Percentiles rank a stretch among this genome's conserved stretches.
phyloP scores from a whole-genome alignment of 2,797 vertebrate genomes.

The Phyllotis vaccarum region DNA sequence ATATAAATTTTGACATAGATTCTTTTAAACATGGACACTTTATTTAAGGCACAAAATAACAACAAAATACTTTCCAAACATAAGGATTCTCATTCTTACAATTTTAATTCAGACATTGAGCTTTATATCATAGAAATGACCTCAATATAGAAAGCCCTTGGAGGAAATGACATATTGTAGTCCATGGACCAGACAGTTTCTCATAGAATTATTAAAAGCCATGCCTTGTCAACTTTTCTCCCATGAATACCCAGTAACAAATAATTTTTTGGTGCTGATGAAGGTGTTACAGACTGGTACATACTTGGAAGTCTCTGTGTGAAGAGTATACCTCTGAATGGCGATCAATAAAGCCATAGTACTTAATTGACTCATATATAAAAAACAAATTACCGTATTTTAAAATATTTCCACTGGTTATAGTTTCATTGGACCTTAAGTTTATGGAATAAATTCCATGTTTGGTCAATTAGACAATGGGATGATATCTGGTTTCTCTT shows the following conservation, averaged over 20 bases:
- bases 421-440: slow-evolving; percentile 56
- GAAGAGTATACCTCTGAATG: slow-evolving; percentile 51
- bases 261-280: slow-evolving; percentile 4
- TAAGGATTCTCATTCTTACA: slow-evolving; percentile 44
- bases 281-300: neutral
- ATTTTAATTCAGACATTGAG: slow-evolving; percentile 53
- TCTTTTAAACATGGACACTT: neutral
- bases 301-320: slow-evolving; percentile 21
- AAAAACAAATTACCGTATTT: slow-evolving; percentile 33
- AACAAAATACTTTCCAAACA: slow-evolving; percentile 47
- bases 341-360: slow-evolving; percentile 37
- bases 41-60: neutral
- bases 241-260: neutral
- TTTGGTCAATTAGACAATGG: neutral
- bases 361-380: slow-evolving; percentile 53
- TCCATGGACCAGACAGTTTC: neutral
- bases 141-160: slow-evolving; percentile 3
- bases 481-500: slow-evolving; percentile 51
- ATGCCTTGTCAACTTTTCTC: slow-evolving; percentile 28
- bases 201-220: slow-evolving; percentile 46
- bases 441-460: slow-evolving; percentile 4
- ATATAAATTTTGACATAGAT: slow-evolving; percentile 4
- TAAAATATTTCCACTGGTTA: slow-evolving; percentile 47
- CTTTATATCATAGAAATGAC: slow-evolving; percentile 61
- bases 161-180: slow-evolving; percentile 56